Conservation (phyloP, 2,113 vertebrate species). For the Myiozetetes cayanensis region DNA sequence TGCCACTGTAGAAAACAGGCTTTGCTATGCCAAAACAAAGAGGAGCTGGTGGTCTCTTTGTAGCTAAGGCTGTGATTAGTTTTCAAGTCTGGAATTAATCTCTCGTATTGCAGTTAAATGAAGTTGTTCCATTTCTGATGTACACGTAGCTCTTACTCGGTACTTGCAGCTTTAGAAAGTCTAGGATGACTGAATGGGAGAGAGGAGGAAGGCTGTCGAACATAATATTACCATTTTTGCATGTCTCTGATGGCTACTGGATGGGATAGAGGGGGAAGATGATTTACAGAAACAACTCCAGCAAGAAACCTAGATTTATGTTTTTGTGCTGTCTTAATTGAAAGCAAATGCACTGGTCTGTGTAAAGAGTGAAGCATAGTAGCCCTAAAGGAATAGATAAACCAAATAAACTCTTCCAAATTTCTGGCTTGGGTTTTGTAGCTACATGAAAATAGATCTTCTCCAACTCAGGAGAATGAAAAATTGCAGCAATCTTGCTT, state of each 20-base stretch:
- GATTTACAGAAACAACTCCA: neutral
- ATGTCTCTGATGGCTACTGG: neutral
- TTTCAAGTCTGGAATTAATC: constrained; percentile 13
- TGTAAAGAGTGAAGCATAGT: neutral
- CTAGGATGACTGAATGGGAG: neutral
- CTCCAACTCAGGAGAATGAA: neutral
- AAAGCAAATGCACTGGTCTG: neutral
- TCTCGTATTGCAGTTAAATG: neutral
- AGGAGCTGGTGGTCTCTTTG: neutral
- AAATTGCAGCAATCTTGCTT: neutral
- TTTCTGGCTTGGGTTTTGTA: constrained; percentile 10
- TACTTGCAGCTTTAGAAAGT: neutral
- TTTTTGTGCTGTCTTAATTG: constrained; percentile 6
- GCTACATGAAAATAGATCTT: constrained; percentile 7
- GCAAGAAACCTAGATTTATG: neutral
- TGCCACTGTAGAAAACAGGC: neutral
- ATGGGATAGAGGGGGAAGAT: neutral
- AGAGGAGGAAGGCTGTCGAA: neutral
- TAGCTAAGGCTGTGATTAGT: neutral
- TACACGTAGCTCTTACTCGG: neutral
- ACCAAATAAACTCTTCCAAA: neutral
- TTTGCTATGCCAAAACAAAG: neutral
- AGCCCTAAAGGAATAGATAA: neutral
- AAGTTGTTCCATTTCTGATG: neutral
- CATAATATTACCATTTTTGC: neutral